Evolutionary conservation across 2,113 vertebrate genomes (phyloP).

Genomic region (Cephalopholis sonnerati): DNA sequence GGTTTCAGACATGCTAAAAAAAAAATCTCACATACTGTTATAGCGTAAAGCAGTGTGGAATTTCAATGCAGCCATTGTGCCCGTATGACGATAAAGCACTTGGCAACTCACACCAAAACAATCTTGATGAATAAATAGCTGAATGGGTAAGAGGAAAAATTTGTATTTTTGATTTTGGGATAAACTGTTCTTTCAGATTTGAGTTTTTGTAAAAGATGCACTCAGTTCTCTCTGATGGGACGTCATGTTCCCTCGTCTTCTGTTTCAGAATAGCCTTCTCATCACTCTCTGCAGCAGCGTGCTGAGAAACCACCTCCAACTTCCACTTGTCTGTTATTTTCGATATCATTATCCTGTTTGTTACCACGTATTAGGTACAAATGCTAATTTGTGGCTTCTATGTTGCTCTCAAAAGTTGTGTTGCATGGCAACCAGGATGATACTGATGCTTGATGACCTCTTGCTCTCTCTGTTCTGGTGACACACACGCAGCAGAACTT

Average conservation of each 20-base stretch:
- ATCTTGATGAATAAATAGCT: no score
- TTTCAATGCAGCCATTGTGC: background rate
- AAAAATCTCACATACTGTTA: no score
- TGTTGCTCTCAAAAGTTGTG: background rate
- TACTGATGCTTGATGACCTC: background rate
- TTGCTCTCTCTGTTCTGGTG: background rate
- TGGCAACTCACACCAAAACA: no score
- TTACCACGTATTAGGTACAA: background rate
- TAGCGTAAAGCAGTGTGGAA: no score
- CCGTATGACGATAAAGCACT: background rate
- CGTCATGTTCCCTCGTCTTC: slow-evolving; percentile 20
- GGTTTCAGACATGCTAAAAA: no score
- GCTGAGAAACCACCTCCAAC: background rate
- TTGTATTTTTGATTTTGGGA: no score
- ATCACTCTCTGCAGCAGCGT: slow-evolving; percentile 7
- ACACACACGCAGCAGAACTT: slow-evolving; percentile 5
- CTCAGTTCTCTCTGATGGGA: slow-evolving; percentile 2
- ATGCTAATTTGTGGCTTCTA: slow-evolving; percentile 12
- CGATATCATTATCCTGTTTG: slow-evolving; percentile 4
- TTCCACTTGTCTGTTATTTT: background rate
- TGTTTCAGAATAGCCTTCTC: background rate
- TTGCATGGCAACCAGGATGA: slow-evolving; percentile 19
- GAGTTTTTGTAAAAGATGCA: background rate
- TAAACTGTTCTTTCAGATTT: background rate
- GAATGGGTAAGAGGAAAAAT: no score